Percentiles rank a stretch among this genome's conserved stretches.
These are phyloP conservation scores for Platyscapa corneri DNA, from an alignment of 1,140 invertebrate genomes.

Conservation along the genomic window DNA sequence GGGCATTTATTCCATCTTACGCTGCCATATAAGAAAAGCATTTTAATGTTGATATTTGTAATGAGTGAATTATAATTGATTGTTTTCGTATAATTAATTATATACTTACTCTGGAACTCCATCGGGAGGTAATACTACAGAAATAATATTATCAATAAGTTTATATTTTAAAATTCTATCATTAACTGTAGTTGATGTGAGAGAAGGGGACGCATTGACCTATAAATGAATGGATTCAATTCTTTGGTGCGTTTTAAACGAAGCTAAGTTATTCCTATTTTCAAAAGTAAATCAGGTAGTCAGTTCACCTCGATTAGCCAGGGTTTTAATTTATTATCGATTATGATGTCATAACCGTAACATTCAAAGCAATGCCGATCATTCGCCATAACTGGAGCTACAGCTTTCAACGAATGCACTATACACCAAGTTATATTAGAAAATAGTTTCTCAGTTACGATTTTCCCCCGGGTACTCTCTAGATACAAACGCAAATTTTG, in stretches of 20 bases:
- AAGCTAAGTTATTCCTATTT: neutral
- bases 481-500: conserved; percentile 93
- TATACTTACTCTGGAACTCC: conserved; percentile 88
- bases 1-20: conserved; percentile 94
- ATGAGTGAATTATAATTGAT: neutral
- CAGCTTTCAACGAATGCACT: conserved; percentile 87
- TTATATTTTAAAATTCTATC: conserved; percentile 97
- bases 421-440: conserved; percentile 92
- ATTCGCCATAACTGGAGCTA: conserved; percentile 84
- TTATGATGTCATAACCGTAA: conserved; percentile 91
- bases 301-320: conserved; percentile 90
- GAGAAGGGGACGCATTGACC: conserved; percentile 95
- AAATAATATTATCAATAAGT: conserved; percentile 95
- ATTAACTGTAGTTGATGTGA: conserved; percentile 95
- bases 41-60: neutral
- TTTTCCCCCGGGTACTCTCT: conserved; percentile 92
- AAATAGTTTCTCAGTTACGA: conserved; percentile 88
- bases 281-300: conserved; percentile 50
- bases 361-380: conserved; percentile 89
- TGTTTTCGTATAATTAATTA: neutral
- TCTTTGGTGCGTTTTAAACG: neutral
- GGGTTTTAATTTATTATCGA: conserved; percentile 89
- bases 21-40: conserved; percentile 69
- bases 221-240: conserved; percentile 61
- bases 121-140: conserved; percentile 91